Conservation (phyloP, 1,140 invertebrate genomes). For the Zaprionus africanus region DNA sequence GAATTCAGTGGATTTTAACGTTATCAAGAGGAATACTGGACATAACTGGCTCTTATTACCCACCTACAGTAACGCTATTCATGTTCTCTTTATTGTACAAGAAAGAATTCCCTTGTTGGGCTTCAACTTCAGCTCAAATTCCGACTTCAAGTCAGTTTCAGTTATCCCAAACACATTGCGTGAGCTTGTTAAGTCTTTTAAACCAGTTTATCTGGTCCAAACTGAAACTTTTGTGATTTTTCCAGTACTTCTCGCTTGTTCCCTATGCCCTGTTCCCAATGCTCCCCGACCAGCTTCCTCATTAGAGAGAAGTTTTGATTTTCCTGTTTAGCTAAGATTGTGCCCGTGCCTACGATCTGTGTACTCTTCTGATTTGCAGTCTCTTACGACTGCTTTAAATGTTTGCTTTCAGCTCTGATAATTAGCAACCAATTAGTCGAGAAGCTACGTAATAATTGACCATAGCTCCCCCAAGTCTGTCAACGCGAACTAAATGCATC, state of each 20-base stretch:
- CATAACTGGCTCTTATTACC: neutral
- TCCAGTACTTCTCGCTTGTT: conserved; percentile 30
- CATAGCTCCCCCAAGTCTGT: neutral
- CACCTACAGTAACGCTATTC: too few species aligned
- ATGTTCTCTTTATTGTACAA: neutral
- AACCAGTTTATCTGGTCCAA: conserved; percentile 68
- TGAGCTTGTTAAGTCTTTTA: conserved; percentile 27
- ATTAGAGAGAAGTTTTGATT: conserved; percentile 68
- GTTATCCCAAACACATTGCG: conserved; percentile 1
- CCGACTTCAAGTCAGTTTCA: conserved; percentile 27
- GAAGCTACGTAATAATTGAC: conserved; percentile 13
- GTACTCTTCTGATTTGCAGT: conserved; percentile 45
- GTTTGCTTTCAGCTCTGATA: conserved; percentile 34
- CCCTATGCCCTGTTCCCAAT: conserved; percentile 15
- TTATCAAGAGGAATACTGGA: neutral
- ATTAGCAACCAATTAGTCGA: conserved; percentile 66
- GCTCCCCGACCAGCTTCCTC: conserved; percentile 48
- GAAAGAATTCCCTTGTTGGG: conserved; percentile 25
- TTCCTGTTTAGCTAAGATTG: conserved; percentile 39
- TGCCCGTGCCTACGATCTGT: conserved; percentile 20
- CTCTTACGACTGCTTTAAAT: neutral
- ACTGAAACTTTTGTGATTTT: conserved; percentile 56
- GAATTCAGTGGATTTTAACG: neutral
- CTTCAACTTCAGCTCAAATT: conserved; percentile 26
- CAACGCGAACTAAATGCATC: neutral